Base-by-base conservation (phyloP, 1,140 invertebrate genomes). In the Diprion similis region DNA sequence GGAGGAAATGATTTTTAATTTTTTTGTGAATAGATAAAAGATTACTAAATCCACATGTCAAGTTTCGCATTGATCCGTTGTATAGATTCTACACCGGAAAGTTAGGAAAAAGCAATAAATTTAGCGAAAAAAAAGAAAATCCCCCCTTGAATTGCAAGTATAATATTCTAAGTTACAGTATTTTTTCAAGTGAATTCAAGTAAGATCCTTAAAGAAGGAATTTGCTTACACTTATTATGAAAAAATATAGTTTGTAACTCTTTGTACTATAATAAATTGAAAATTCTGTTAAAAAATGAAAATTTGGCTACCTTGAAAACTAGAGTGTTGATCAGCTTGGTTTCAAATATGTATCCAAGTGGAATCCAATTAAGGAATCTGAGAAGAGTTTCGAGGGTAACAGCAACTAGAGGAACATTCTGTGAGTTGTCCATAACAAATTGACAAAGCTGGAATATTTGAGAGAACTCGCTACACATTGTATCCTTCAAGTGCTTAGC, bases 291-390 rank as follows among this genome's bases (percentile, higher is more conserved):
- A 17, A 3, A 73, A 75, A 45, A 17, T 48, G 71, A 64, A 51
- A 75, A 71, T 13, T 37, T 59, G 76, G 73, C 81, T 89, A 94
- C 93, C 89, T 99, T 99, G 82, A 94, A 97, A 83, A 98, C 97
- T 68, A 99, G 90, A 66, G 97, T 98, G 77, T 92, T 94, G 78
- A 99, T 98, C 15, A 99, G 89, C 86, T 99, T 97, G 72, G 98
- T 99, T 91, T 99, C 98, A 91, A 99, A 99, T 84, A 99, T 99
- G 84, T 99, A 99, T 13, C 98, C 98, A 68, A 99, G 90, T 18
- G 99, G 99, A 84, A 99, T 99, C 99, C 99, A 99, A 85, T 99
- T 99, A 18, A 99, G 91, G 91, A 99, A 99, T 86, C 97, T 91
- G 68, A 99, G 89, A 68, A 99, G 89, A 19, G 99, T 99, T 84